These are phyloP conservation scores for Pseudochromis fuscus DNA, from an alignment of 2,797 vertebrate species.

Conservation along the genomic window DNA sequence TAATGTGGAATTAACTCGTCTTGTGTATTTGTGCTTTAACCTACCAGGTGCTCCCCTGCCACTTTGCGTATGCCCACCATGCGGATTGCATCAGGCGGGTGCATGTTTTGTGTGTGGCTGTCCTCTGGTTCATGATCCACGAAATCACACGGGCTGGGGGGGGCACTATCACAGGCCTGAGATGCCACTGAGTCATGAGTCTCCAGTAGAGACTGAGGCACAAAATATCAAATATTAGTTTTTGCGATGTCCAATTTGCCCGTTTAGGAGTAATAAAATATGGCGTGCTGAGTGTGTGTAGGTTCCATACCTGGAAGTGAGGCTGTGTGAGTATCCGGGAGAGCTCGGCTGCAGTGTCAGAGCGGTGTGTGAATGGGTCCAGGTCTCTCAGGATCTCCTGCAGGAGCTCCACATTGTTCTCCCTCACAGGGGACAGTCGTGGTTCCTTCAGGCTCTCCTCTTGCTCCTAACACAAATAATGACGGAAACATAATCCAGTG, in stretches of 20 bases:
- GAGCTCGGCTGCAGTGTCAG: slow-evolving; percentile 88
- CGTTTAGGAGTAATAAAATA: too few relatives aligned
- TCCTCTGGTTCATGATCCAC: slow-evolving; percentile 81
- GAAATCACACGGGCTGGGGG: slow-evolving; percentile 84
- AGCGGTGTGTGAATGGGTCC: slow-evolving; percentile 85
- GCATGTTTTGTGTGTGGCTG: slow-evolving; percentile 66
- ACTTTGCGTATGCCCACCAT: slow-evolving; percentile 97
- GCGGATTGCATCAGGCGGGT: slow-evolving; percentile 89
- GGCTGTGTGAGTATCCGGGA: slow-evolving; percentile 90
- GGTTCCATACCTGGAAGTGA: slow-evolving; percentile 91
- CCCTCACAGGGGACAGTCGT: slow-evolving; percentile 88
- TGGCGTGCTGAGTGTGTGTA: neutral
- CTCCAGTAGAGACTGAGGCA: slow-evolving; percentile 90
- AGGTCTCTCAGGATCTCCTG: slow-evolving; percentile 95
- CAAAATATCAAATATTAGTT: neutral
- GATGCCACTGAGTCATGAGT: slow-evolving; percentile 95
- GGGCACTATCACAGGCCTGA: slow-evolving; percentile 89
- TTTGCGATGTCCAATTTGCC: neutral
- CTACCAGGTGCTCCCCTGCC: slow-evolving; percentile 90
- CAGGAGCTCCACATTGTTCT: slow-evolving; percentile 93
- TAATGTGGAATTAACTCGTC: neutral
- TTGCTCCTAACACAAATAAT: slow-evolving; percentile 83
- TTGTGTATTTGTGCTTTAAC: slow-evolving; percentile 12
- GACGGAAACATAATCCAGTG: too few relatives aligned
- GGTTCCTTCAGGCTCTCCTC: slow-evolving; percentile 89